Base-by-base conservation (phyloP, 1,140 invertebrate genomes). In the Zaprionus camerounensis region DNA sequence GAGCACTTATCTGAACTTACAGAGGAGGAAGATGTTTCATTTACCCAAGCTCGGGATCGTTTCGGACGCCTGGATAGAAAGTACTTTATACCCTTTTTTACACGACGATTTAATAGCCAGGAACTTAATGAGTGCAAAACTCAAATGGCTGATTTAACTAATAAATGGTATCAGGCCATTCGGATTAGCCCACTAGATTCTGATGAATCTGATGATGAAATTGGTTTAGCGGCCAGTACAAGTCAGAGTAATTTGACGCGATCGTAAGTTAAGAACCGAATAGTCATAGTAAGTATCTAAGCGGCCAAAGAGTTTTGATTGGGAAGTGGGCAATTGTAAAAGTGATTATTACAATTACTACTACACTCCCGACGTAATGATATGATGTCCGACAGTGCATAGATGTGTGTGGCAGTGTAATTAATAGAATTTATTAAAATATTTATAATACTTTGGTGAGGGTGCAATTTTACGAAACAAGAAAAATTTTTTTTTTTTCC, bases 111-210 rank as follows among this genome's bases (percentile, higher is more conserved):
- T 87, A 99, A 98, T 24, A 97, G 98, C 62, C 94, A 98, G 95
- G 98, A 99, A 94, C 93, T 99, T 55, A 97, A 97, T 91, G 98
- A 99, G 93, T 98, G 98, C 86, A 97, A 98, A 91, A 98, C 96
- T 56, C 98, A 99, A 94, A 99, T 99, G 98, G 97, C 97, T 6
- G 97, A 98, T 93, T 93, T 99, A 55, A 98, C 98, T 2, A 98
- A 98, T 92, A 97, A 99, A 92, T 99, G 98, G 98, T 99, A 99
- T 93, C 97, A 99, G 92, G 98, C 97, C 0, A 97, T 98, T 70
- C 94, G 97, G 66, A 96, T 97, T 83, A 96, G 96, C 70, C 96
- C 96, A 1, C 93, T 95, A 46, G 96, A 97, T 70, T 94, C 94
- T 28, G 94, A 94, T 3, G 94, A 94, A 64, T 94, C 94, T 34